Evolutionary conservation across 2,888 invertebrate genomes (phyloP).

Genomic region (Rhopalosiphum nymphaeae): DNA sequence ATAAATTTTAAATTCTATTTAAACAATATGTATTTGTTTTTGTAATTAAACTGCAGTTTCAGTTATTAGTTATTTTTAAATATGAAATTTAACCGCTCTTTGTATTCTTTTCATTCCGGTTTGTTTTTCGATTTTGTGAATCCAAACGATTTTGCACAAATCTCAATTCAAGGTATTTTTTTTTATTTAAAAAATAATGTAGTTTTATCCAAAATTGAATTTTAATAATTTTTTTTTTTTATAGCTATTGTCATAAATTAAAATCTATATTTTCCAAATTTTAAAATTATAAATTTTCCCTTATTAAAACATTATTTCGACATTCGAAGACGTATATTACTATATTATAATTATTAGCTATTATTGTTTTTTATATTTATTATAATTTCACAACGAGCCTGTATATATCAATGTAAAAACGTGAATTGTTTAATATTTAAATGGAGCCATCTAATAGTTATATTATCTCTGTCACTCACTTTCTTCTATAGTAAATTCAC

Average conservation of each 20-base stretch:
- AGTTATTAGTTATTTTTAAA: not conserved
- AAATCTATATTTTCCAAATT: not conserved
- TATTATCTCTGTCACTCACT: not conserved
- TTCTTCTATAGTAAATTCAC: not conserved
- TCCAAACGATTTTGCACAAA: constrained; percentile 9
- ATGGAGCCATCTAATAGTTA: not conserved
- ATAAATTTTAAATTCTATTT: not conserved
- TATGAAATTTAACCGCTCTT: constrained; percentile 46
- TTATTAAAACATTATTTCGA: not conserved
- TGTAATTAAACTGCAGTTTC: not conserved
- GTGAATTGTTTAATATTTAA: not conserved
- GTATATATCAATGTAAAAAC: not conserved
- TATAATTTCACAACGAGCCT: not conserved
- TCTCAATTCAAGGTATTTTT: constrained; percentile 41
- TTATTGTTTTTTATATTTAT: not conserved
- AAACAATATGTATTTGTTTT: not conserved
- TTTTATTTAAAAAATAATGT: not conserved
- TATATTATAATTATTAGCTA: not conserved
- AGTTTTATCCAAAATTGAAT: not conserved
- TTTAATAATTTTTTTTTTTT: not conserved
- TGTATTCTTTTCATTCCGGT: constrained; percentile 60
- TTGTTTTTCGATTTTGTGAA: constrained; percentile 46
- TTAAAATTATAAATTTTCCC: not conserved
- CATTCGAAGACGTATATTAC: too few species aligned
- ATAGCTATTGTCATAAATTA: not conserved